Evolutionary conservation across 2,797 vertebrate species (phyloP).

Genomic region (Arctocebus calabarensis): DNA sequence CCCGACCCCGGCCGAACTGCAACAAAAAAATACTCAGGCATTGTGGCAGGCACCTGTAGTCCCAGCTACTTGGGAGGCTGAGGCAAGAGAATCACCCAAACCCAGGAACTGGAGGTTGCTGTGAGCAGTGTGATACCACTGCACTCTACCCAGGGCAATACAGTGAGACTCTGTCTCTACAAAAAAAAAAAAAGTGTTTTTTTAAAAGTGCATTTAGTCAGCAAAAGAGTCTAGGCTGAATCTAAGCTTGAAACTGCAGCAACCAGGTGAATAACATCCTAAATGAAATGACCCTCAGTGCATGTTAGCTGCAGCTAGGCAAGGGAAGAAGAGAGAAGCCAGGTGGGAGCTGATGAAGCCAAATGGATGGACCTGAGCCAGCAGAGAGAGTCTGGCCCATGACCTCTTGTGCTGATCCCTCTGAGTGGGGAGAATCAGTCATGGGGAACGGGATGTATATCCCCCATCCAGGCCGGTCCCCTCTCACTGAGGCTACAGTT

Average conservation of each 20-base stretch:
- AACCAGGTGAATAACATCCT: slow-evolving; percentile 1
- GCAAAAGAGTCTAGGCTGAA: slow-evolving; percentile 21
- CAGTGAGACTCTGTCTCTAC: too few species aligned
- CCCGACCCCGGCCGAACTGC: too few species aligned
- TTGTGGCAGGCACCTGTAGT: too few species aligned
- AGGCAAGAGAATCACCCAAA: too few species aligned
- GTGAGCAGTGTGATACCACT: too few species aligned
- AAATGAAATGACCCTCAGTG: slow-evolving; percentile 48
- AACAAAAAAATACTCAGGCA: too few species aligned
- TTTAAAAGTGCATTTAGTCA: slow-evolving; percentile 41
- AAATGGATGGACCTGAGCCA: neutral
- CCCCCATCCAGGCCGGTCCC: rapidly evolving
- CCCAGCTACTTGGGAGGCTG: too few species aligned
- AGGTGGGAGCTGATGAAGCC: neutral
- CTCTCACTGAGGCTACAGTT: neutral
- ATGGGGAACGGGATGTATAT: too few species aligned
- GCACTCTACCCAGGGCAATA: too few species aligned
- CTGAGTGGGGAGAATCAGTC: neutral
- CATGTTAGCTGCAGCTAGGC: neutral
- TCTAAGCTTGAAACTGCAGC: slow-evolving; percentile 27
- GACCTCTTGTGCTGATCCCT: neutral
- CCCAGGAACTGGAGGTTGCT: too few species aligned
- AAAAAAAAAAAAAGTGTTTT: neutral
- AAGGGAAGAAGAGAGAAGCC: slow-evolving; percentile 8
- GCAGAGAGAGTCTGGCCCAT: neutral